Base-by-base conservation (phyloP, 2,797 vertebrate genomes). In the Lerista edwardsae region DNA sequence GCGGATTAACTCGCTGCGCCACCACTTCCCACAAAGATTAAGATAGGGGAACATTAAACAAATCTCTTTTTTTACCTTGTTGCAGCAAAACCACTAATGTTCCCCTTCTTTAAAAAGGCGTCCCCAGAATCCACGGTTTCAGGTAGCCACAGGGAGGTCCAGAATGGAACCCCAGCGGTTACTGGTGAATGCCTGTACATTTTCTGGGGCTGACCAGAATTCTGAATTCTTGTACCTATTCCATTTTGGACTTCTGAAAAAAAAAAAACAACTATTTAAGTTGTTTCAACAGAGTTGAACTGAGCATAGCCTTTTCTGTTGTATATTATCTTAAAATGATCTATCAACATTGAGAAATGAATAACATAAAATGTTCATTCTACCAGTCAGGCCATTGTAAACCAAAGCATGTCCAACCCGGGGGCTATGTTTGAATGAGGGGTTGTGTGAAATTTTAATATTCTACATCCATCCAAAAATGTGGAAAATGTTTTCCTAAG, bases 201-300 rank as follows among this genome's bases (percentile, higher is more conserved):
- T n/a, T n/a, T n/a, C n/a, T n/a, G n/a, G n/a, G n/a, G n/a, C n/a
- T n/a, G n/a, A n/a, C n/a, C n/a, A n/a, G n/a, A n/a, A n/a, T n/a
- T n/a, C n/a, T 88, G 87, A 59, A 4, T 80, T 90, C 89, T 82
- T 74, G 62, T 80, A 80, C 61, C 23, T 85, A 31, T 76, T 55
- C 89, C 86, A 80, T 81, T 84, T 87, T 86, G 83, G 90, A 73
- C 72, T 93, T 87, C 77, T 92, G 87, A 55, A 91, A 83, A 89
- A 89, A 89, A 75, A 55, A 81, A 84, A 87, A 80, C 89, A 91
- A 92, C 41, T 76, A 75, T 78, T 84, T 83, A 85, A 84, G 88
- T 6, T 82, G 69, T 87, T 91, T 93, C 76, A 86, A 41, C n/a
- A 79, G 61, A 57, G 57, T n/a, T n/a, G 31, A 3, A 69, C n/a